Evolutionary conservation across 1,140 invertebrate species (phyloP).

Genomic region (Pseudoatta argentina): DNA sequence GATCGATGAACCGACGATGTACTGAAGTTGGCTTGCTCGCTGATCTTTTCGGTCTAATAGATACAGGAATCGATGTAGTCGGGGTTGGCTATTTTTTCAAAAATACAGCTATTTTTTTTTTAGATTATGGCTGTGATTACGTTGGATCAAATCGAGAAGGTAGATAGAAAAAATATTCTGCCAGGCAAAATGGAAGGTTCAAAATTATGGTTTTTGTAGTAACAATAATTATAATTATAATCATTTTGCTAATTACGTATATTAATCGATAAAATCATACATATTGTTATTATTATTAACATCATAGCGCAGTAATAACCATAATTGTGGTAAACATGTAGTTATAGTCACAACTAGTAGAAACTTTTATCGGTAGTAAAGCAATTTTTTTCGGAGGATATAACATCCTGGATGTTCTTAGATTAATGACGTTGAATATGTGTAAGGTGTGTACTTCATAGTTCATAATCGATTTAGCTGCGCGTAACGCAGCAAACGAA

Average conservation of each 20-base stretch:
- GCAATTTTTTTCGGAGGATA: neutral
- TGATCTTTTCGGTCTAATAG: neutral
- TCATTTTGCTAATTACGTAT: no score
- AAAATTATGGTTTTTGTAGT: no score
- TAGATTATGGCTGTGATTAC: neutral
- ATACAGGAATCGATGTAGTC: neutral
- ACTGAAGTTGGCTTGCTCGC: neutral
- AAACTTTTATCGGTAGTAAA: neutral
- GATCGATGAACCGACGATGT: neutral
- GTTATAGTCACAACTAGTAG: no score
- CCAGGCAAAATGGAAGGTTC: neutral
- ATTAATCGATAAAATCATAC: no score
- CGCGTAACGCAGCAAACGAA: slow-evolving; percentile 46
- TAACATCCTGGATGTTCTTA: neutral
- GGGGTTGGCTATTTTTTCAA: neutral
- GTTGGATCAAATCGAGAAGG: neutral
- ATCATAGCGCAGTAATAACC: no score
- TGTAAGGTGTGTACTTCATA: slow-evolving; percentile 1
- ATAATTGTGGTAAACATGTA: no score
- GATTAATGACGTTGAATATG: neutral
- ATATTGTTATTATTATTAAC: no score
- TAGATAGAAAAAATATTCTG: neutral
- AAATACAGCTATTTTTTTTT: neutral
- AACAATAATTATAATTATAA: no score
- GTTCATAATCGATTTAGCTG: slow-evolving; percentile 44